Base-by-base conservation (phyloP, 30 jellyfish, hydroid and myxozoan genomes). In the Euphysa ruthae region DNA sequence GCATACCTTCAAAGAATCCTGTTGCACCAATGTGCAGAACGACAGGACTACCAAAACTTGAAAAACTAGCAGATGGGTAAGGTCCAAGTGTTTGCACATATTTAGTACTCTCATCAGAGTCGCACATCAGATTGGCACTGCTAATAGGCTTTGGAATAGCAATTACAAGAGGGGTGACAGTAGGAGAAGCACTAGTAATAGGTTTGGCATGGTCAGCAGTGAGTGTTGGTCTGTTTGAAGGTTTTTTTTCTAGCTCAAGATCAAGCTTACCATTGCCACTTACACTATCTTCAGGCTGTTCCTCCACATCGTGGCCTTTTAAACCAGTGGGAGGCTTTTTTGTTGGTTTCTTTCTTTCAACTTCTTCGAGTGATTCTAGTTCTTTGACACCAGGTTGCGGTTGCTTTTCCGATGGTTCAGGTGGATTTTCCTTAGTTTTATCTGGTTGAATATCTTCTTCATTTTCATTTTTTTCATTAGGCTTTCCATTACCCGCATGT, bases 41-140 rank as follows among this genome's bases (percentile, higher is more conserved):
- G 30, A 88, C 92, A 0, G 97, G 97, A 35, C 97, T 88, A 34
- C 97, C 97, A 33, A 75, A 80, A 35, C 97, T 88, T 46, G 95
- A 91, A 23, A 88, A 28, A 13, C 94, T 91, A 52, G 78, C 33
- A 28, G 91, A 71, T 8, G 91, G 69, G 15, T 26, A 63, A 10
- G 56, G 61, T 1, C 77, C 77, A 14, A 63, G 13, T 15, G 61
- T 31, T 23, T 46, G 60, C 18, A 46, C 60, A n/a, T n/a, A 46
- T 46, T 46, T 46, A 29, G 60, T 29, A 46, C 23, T 38, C n/a
- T 8, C n/a, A n/a, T 38, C 60, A 2, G 23, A 46, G n/a, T n/a
- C n/a, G n/a, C n/a, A n/a, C n/a, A n/a, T n/a, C n/a, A n/a, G n/a
- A n/a, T n/a, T n/a, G 10, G 60, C 18, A 46, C 60, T 46, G 23